A percentile compares a stretch with the other conserved stretches of the same genome.
Conservation (phyloP, 2,113 vertebrate genomes). For the Sebastes fasciatus region DNA sequence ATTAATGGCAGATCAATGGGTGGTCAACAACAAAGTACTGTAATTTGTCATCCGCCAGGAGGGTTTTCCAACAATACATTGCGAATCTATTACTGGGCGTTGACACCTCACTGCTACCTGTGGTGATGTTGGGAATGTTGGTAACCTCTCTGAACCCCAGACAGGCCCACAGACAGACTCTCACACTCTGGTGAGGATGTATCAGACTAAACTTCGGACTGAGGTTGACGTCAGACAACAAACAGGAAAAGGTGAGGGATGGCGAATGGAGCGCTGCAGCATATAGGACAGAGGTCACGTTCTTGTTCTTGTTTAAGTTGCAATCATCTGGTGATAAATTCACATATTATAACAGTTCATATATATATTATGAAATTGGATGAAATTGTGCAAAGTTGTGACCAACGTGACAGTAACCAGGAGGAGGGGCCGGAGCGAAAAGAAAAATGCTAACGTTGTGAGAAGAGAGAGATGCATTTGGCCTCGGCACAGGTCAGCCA, state of each 20-base stretch:
- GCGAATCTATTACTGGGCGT: neutral
- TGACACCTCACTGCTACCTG: conserved; percentile 46
- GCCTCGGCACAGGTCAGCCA: conserved; percentile 65
- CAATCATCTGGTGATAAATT: neutral
- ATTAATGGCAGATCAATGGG: conserved; percentile 31
- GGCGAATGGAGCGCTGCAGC: neutral
- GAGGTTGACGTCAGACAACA: conserved; percentile 16
- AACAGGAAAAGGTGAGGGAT: conserved; percentile 31
- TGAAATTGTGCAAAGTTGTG: conserved; percentile 13
- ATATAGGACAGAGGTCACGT: neutral
- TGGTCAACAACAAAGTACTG: conserved; percentile 9
- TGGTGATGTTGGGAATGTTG: conserved; percentile 44
- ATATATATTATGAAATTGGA: neutral
- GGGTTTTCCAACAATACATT: conserved; percentile 15
- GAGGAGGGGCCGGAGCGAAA: neutral
- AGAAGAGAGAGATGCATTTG: conserved; percentile 52
- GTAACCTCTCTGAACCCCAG: conserved; percentile 45
- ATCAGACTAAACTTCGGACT: conserved; percentile 38
- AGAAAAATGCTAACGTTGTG: conserved; percentile 23
- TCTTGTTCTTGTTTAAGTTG: neutral
- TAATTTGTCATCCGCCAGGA: conserved; percentile 8
- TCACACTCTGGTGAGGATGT: conserved; percentile 43
- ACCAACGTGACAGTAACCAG: neutral
- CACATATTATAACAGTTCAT: neutral
- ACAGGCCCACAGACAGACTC: conserved; percentile 15